phyloP scores from a whole-genome alignment of 1,140 invertebrate species.

The Psix sp. region DNA sequence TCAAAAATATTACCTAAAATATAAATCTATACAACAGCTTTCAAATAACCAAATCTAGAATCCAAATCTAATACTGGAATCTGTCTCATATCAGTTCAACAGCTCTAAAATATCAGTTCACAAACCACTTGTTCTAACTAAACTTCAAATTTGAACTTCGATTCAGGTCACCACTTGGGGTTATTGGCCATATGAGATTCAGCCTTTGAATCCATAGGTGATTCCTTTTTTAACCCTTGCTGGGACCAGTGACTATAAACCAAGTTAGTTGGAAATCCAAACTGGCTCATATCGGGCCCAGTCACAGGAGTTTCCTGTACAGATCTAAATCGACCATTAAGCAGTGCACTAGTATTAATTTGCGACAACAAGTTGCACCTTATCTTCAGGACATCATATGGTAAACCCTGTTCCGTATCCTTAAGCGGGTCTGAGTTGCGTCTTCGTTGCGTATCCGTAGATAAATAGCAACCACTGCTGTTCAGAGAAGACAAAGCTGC shows the following conservation, averaged over 20 bases:
- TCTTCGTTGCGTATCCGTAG: not conserved
- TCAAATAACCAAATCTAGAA: too few relatives aligned
- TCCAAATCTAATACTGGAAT: too few relatives aligned
- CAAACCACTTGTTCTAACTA: too few relatives aligned
- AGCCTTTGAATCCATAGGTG: too few relatives aligned
- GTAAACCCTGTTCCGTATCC: not conserved
- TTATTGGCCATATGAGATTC: too few relatives aligned
- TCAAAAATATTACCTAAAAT: too few relatives aligned
- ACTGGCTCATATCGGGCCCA: not conserved
- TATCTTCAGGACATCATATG: conserved; percentile 24
- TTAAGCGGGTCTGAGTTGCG: not conserved
- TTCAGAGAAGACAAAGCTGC: conserved; percentile 13
- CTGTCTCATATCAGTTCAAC: too few relatives aligned
- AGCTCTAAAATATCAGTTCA: too few relatives aligned
- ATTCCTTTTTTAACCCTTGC: not conserved
- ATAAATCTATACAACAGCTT: too few relatives aligned
- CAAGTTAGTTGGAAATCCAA: not conserved
- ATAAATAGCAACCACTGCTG: not conserved
- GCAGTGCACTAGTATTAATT: conserved; percentile 22
- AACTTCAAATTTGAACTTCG: too few relatives aligned
- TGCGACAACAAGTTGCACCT: conserved; percentile 36
- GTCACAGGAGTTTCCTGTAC: not conserved
- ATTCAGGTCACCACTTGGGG: too few relatives aligned
- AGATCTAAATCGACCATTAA: not conserved
- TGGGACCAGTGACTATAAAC: conserved; percentile 2